Evolutionary conservation across 1,140 invertebrate species (phyloP), one percentile per base, ranked within the genome.

Genomic region (Drosophila nigromelanica): DNA sequence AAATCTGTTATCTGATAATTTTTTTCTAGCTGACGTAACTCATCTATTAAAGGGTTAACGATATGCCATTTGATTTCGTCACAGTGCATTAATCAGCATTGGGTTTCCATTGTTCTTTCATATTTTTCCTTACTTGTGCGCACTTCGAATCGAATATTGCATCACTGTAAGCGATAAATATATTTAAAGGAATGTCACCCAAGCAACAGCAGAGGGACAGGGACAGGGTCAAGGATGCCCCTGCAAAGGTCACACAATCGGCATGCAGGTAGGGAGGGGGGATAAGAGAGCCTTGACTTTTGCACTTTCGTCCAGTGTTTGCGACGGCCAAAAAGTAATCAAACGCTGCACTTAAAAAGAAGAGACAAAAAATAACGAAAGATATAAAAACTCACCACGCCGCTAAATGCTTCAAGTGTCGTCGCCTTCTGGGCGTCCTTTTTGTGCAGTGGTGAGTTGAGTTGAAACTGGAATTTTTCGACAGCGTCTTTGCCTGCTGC

Each of bases 301-400:
- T 87, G 79, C 83, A 87, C 83, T 87, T 77, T 76, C 63, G 47
- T 64, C 67, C 66, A 85, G 86, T 77, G 76, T 76, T 80, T 76
- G 54, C 73, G 30, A 14, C 48, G 48, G 14, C 5, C 45, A 37
- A 43, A 33, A 35, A 61, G 52, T 33, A 14, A 45, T 45, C 50
- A 52, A 72, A 60, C 14, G 61, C 37, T 73, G 56, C 70, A 55
- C 24, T 42, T 40, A 47, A 40, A 37, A 70, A 18, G 14, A 18
- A 43, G 55, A n/a, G 33, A 52, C 27, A 43, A 59, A 42, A 51
- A 8, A 10, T 2, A 60, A 70, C 45, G 43, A 58, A 77, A 52
- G 70, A 66, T 48, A 66, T 18, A 39, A 4, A 48, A 74, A 74
- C 72, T 74, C 72, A 74, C 72, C 72, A 71, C 72, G 15, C 30